Percentiles rank a stretch among this genome's conserved stretches.
These are phyloP conservation scores for Megastigmus dorsalis DNA, from an alignment of 2,888 invertebrate species.

Conservation along the genomic window DNA sequence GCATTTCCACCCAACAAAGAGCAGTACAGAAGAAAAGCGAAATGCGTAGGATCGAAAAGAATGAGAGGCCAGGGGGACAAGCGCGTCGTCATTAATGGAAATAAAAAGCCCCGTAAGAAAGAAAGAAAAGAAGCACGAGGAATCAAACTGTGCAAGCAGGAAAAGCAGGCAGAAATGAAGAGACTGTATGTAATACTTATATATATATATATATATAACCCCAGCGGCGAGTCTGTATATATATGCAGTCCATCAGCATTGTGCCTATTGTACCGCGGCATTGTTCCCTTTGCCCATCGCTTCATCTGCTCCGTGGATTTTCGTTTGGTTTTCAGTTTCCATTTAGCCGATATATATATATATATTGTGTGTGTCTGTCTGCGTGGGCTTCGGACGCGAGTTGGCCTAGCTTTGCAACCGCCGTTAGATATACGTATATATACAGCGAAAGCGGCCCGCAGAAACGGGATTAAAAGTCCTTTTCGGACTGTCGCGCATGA, in stretches of 20 bases:
- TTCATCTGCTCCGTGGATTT: constrained; percentile 25
- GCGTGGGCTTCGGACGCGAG: constrained; percentile 20
- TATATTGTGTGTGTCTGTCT: too few species aligned
- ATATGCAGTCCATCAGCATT: neutral
- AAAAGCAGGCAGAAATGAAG: neutral
- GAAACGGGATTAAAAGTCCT: constrained; percentile 22
- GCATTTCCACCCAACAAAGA: too few species aligned
- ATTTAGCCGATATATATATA: constrained; percentile 15
- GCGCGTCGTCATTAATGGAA: constrained; percentile 1
- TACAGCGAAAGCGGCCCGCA: too few species aligned
- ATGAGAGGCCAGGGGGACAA: too few species aligned
- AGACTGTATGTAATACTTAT: constrained; percentile 18
- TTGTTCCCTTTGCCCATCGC: constrained; percentile 13
- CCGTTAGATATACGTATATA: too few species aligned
- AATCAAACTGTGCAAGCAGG: too few species aligned
- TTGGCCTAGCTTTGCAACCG: constrained; percentile 12
- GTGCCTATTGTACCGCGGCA: constrained; percentile 6
- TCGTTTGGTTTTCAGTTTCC: constrained; percentile 49
- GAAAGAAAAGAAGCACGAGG: neutral
- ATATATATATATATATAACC: too few species aligned
- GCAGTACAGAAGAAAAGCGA: neutral
- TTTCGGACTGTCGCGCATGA: neutral
- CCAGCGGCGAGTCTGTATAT: too few species aligned
- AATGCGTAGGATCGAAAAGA: neutral
- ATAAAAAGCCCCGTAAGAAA: neutral